Conservation (phyloP, 2,113 vertebrate species). For the Carassius auratus region DNA sequence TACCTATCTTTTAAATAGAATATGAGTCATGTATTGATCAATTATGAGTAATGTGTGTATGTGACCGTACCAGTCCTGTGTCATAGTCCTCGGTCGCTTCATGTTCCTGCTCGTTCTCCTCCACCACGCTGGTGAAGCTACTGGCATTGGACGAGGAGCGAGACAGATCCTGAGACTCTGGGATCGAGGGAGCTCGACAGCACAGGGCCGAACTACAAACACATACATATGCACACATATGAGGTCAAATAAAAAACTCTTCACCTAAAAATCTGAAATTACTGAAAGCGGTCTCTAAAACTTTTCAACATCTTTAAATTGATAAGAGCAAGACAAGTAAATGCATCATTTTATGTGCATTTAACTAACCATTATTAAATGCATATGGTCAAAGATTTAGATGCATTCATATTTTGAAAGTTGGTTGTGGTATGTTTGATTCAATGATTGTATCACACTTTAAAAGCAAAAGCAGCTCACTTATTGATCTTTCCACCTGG, state of each 20-base stretch:
- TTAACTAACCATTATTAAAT: neutral
- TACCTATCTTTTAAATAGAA: neutral
- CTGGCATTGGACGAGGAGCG: slow-evolving; percentile 93
- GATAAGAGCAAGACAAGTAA: no score
- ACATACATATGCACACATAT: neutral
- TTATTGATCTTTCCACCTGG: no score
- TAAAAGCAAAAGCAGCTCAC: no score
- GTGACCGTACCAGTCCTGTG: slow-evolving; percentile 75
- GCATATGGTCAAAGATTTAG: neutral
- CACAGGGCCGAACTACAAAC: slow-evolving; percentile 70
- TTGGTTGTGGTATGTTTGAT: neutral
- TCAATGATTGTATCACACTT: neutral
- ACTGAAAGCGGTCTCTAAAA: neutral
- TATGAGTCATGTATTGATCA: neutral
- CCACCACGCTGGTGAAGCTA: slow-evolving; percentile 92
- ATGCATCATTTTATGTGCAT: neutral
- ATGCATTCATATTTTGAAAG: neutral
- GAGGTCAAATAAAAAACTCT: neutral
- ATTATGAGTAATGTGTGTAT: neutral
- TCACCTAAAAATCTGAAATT: no score
- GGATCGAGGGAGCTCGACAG: slow-evolving; percentile 78
- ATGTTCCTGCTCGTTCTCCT: slow-evolving; percentile 80
- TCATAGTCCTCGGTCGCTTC: slow-evolving; percentile 82
- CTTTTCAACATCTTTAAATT: neutral
- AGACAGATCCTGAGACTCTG: slow-evolving; percentile 83